Evolutionary conservation across 2,888 invertebrate species (phyloP).

Genomic region (Agrypnus murinus): DNA sequence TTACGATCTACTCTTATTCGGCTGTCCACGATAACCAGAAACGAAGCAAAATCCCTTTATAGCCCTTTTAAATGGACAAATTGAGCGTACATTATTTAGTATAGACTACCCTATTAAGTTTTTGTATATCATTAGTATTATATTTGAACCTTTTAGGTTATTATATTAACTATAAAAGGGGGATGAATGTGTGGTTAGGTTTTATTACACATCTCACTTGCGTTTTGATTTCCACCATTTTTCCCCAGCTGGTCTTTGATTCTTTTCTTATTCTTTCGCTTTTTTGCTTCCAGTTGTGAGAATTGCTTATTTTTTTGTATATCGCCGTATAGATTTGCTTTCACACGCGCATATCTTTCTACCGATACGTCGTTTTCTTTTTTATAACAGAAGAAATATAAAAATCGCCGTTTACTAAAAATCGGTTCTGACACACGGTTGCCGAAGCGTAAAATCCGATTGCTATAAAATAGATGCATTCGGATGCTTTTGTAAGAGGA

Average conservation of each 20-base stretch:
- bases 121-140: conserved; percentile 34
- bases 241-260: neutral
- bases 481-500: conserved; percentile 50
- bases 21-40: conserved; percentile 38
- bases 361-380: conserved; percentile 33
- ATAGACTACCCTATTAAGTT: conserved; percentile 31
- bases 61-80: conserved; percentile 30
- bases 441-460: conserved; percentile 58
- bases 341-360: neutral
- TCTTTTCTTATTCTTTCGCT: neutral
- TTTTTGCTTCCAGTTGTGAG: neutral
- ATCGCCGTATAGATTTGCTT: conserved; percentile 9
- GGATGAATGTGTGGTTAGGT: neutral
- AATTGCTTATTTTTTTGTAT: conserved; percentile 12
- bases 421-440: conserved; percentile 53
- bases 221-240: neutral
- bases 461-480: conserved; percentile 58
- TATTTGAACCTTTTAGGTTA: neutral
- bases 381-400: conserved; percentile 31
- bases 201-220: too few species aligned
- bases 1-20: conserved; percentile 52
- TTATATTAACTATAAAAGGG: too few species aligned
- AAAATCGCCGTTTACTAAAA: conserved; percentile 48
- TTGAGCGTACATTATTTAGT: conserved; percentile 29
- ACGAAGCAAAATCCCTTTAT: conserved; percentile 43